phyloP scores from a whole-genome alignment of 2,113 vertebrate genomes.

The Cryptomyrus ogoouensis region DNA sequence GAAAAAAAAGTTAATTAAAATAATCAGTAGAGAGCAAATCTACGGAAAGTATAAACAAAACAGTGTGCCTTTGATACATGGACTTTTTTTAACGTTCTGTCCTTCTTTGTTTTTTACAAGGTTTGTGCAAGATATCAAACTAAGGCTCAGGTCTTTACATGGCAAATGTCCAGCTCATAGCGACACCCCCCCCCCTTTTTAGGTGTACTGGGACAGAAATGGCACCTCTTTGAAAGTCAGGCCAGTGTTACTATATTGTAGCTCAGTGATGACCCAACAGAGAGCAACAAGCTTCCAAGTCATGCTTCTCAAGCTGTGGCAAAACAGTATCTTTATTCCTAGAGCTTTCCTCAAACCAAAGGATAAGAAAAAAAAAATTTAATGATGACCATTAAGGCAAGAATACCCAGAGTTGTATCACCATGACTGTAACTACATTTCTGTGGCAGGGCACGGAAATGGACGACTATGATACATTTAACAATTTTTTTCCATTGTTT shows the following conservation, averaged over 20 bases:
- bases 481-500: constrained; percentile 59
- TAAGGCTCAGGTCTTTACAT: constrained; percentile 97
- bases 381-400: constrained; percentile 71
- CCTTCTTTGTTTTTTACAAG: constrained; percentile 70
- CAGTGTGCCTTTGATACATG: constrained; percentile 87
- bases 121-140: constrained; percentile 97
- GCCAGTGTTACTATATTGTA: constrained; percentile 53
- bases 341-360: constrained; percentile 26
- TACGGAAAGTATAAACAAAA: constrained; percentile 98
- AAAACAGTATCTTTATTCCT: constrained; percentile 40
- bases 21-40: constrained; percentile 94
- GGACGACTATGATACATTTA: constrained; percentile 63
- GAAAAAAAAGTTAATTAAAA: constrained; percentile 91
- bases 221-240: constrained; percentile 58
- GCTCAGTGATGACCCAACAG: constrained; percentile 46
- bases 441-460: constrained; percentile 41
- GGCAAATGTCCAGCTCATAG: constrained; percentile 80
- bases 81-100: constrained; percentile 36
- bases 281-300: constrained; percentile 55
- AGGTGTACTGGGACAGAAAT: constrained; percentile 27
- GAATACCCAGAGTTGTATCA: constrained; percentile 65
- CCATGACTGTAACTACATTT: constrained; percentile 61
- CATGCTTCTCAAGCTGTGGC: constrained; percentile 58
- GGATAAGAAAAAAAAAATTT: constrained; percentile 29
- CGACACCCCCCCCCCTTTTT: constrained; percentile 67